Conservation (phyloP, 2,797 vertebrate genomes). For the Threskiornis aethiopicus region DNA sequence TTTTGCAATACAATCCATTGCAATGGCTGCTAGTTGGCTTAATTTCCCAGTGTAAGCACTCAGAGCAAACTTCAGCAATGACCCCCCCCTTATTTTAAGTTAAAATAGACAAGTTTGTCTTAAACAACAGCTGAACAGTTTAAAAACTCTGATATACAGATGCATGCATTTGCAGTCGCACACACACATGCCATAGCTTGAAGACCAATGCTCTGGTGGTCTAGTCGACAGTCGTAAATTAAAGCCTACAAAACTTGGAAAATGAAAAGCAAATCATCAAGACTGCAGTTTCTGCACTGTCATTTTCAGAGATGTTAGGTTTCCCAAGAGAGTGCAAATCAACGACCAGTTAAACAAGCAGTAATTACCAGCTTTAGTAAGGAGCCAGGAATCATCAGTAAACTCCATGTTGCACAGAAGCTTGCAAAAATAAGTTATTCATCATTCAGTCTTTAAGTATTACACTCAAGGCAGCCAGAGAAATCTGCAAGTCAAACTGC, state of each 20-base stretch:
- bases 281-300: neutral
- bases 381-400: neutral
- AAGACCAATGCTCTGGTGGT: neutral
- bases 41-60: neutral
- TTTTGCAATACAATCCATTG: neutral
- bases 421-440: neutral
- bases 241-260: neutral
- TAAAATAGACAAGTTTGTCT: neutral
- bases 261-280: neutral
- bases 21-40: neutral
- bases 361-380: neutral
- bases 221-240: neutral
- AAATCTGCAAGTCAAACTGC: conserved; percentile 35
- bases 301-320: neutral
- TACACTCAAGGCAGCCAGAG: neutral
- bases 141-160: neutral
- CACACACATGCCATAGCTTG: neutral
- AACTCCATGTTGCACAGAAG: neutral
- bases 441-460: neutral
- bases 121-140: neutral
- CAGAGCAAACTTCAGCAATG: neutral
- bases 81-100: neutral
- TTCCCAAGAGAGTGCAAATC: conserved; percentile 11
- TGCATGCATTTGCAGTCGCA: neutral
- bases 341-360: conserved; percentile 23